A percentile compares a stretch with the other conserved stretches of the same genome.
phyloP scores from a whole-genome alignment of 2,113 vertebrate species.

The Saccopteryx leptura region DNA sequence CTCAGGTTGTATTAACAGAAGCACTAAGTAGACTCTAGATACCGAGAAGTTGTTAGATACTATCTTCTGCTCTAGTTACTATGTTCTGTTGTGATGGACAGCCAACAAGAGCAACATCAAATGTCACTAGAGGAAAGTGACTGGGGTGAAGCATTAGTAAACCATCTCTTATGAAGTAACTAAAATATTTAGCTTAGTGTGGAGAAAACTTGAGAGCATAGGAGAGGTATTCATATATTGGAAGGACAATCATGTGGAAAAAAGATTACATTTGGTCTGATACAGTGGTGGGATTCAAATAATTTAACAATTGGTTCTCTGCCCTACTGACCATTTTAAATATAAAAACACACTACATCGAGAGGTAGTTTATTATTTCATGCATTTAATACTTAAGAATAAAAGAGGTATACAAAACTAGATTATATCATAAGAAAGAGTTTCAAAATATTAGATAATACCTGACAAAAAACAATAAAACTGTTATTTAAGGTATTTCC shows the following conservation, averaged over 20 bases:
- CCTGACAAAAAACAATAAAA: too few relatives aligned
- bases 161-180: constrained; percentile 1
- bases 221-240: constrained; percentile 32
- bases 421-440: too few relatives aligned
- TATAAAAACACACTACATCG: too few relatives aligned
- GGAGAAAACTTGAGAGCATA: constrained; percentile 17
- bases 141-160: constrained; percentile 41
- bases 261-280: constrained; percentile 34
- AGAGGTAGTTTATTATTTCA: too few relatives aligned
- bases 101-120: constrained; percentile 27
- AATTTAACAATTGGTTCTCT: too few relatives aligned
- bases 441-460: too few relatives aligned
- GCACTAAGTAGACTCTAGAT: constrained; percentile 13
- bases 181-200: neutral
- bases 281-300: neutral
- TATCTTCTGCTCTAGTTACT: neutral
- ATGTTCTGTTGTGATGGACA: constrained; percentile 15
- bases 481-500: too few relatives aligned
- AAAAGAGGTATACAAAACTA: too few relatives aligned
- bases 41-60: neutral
- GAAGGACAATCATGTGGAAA: neutral
- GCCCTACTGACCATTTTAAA: too few relatives aligned
- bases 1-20: constrained; percentile 49
- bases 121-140: constrained; percentile 32
- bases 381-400: too few relatives aligned